Base-by-base conservation (phyloP, 2,797 vertebrate genomes). In the Paedocypris micromegethes region DNA sequence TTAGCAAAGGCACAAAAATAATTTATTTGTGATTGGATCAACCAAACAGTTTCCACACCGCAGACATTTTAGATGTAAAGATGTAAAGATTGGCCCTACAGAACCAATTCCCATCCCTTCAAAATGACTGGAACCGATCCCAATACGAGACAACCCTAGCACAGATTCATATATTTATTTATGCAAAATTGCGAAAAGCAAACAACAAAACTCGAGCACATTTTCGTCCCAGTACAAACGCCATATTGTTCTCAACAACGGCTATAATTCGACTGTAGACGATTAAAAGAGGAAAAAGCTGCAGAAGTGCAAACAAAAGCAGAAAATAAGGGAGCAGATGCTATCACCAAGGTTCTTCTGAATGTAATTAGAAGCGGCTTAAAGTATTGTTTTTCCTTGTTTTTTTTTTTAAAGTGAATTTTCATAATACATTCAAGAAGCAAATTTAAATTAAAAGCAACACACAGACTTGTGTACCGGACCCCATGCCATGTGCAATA, bases 251-350 rank as follows among this genome's bases (percentile, higher is more conserved):
- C 42, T 49, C 23, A 66, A 59, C 4, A 47, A 5, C 46, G 3
- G 58, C 5, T 9, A 23, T 23, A 23, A 57, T 9, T 6, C 52
- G 23, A 4, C 39, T 45, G 56, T 42, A 64, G 47, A 39, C 58
- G 63, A 51, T 69, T 8, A 63, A 44, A 57, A 49, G n/a, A 54
- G 38, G 38, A 68, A 23, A 48, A 44, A 61, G 2, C 1, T 48
- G 37, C 67, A 48, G 39, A 44, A 38, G 54, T 52, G 51, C 48
- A 59, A 39, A 59, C 49, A 72, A 66, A 66, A 41, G 50, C 54
- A 41, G 62, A 53, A 66, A 72, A 64, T 72, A 72, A 72, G 58
- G 55, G 57, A 72, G 52, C 8, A 52, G 51, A 72, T 60, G 55
- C 53, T 64, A 64, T 64, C 62, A 2, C 46, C 39, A 63, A 62